phyloP scores from a whole-genome alignment of 2,888 invertebrate genomes.

The Pinctada fucata region DNA sequence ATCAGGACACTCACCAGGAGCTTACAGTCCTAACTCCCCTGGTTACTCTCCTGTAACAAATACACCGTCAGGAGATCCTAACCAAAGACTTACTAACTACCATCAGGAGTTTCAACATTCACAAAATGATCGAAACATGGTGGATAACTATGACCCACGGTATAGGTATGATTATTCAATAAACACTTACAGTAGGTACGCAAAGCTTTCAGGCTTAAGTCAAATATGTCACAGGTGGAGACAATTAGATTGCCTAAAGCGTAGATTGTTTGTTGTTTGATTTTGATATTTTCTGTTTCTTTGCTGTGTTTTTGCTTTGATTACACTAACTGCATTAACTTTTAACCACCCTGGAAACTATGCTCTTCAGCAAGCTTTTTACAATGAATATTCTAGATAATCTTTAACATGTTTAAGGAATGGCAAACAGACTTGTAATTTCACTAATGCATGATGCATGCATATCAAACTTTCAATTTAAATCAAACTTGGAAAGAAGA shows the following conservation, averaged over 20 bases:
- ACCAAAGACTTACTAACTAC: neutral
- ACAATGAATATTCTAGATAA: neutral
- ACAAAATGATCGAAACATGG: slow-evolving; percentile 26
- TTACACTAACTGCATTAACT: neutral
- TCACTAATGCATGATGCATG: too few relatives aligned
- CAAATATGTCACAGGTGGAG: too few relatives aligned
- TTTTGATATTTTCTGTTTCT: slow-evolving; percentile 10
- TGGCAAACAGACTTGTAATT: too few relatives aligned
- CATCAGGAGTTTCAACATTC: neutral
- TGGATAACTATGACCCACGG: slow-evolving; percentile 41
- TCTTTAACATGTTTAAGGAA: neutral
- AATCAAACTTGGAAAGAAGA: too few relatives aligned
- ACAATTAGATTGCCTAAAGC: too few relatives aligned
- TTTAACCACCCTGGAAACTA: slow-evolving; percentile 29
- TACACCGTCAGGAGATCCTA: neutral
- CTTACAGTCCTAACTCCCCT: neutral
- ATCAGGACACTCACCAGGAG: slow-evolving; percentile 1
- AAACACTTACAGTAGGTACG: neutral
- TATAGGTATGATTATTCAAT: slow-evolving; percentile 31
- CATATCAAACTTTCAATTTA: too few relatives aligned
- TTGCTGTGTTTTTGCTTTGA: neutral
- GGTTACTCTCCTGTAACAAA: neutral
- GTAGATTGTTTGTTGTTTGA: neutral
- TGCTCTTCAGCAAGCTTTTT: neutral
- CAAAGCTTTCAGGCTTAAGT: neutral